Base-by-base conservation (phyloP, 2,113 vertebrate genomes). In the Natator depressus region DNA sequence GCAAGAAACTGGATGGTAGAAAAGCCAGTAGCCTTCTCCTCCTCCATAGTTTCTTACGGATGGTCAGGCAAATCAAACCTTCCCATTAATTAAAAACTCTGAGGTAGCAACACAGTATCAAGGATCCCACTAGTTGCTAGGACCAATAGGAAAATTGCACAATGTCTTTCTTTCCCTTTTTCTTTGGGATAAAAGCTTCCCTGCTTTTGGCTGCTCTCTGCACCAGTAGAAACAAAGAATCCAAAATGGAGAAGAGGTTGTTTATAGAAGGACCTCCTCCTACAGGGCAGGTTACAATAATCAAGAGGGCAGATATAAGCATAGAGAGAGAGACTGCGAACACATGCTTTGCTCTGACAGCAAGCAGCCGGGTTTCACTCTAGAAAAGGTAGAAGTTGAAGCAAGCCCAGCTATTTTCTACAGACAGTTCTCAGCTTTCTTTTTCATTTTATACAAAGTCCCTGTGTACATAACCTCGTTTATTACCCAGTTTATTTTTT, bases 361-460 rank as follows among this genome's bases (percentile, higher is more conserved):
- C 86, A 6, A 2, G 31, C 0, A 27, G 2, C n/a, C 5, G 27
- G 69, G 38, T 76, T 93, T 90, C 84, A 27, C 82, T 46, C 88
- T 89, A 54, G 46, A 88, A 72, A 76, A 57, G 13, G 50, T 47
- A 93, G 80, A 91, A 94, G 46, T 14, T 53, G 72, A 91, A 84
- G 62, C 22, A 87, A 93, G 53, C 20, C 2, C 1, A 51, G 4
- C 49, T 35, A 82, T 89, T 95, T 94, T 90, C 88, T 79, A 78
- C 6, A 1, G 46, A 1, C 10, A 57, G 88, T 81, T 27, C 24
- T 27, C 42, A 78, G 25, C 46, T 78, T 91, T 94, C 46, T 82
- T 95, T 96, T 88, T 92, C 5, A 20, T 90, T 94, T 94, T 89
- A 57, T 49, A 50, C 78, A 19, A 94, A 80, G 29, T 80, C 62